phyloP scores from a whole-genome alignment of 2,888 invertebrate genomes.

The Lathronympha strigana region DNA sequence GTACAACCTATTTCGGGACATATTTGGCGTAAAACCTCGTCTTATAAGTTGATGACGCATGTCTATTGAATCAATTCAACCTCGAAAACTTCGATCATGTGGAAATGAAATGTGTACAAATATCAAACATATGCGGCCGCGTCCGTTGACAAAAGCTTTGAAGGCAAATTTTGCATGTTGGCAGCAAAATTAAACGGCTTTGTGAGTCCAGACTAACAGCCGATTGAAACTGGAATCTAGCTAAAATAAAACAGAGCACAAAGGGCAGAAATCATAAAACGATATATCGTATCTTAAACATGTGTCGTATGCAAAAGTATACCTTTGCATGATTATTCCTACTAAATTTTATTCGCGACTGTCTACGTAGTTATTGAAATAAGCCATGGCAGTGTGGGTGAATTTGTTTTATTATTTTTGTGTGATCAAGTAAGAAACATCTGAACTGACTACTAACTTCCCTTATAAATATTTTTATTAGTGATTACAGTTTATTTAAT shows the following conservation, averaged over 20 bases:
- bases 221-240: not conserved
- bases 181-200: constrained; percentile 5
- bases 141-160: constrained; percentile 22
- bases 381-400: no score
- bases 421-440: no score
- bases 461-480: no score
- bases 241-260: not conserved
- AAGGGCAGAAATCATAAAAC: not conserved
- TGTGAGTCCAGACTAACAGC: not conserved
- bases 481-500: no score
- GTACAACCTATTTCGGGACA: not conserved
- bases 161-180: constrained; percentile 17
- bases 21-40: constrained; percentile 4
- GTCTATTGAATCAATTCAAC: constrained; percentile 26
- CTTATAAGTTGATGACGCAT: constrained; percentile 9
- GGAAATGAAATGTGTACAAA: constrained; percentile 38
- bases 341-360: no score
- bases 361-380: no score
- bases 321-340: no score
- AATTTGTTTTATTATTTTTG: no score
- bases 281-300: no score
- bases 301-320: no score
- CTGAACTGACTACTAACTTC: no score
- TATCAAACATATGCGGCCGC: constrained; percentile 18
- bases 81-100: constrained; percentile 3